Conservation (phyloP, 1,140 invertebrate genomes). For the Apolygus lucorum region DNA sequence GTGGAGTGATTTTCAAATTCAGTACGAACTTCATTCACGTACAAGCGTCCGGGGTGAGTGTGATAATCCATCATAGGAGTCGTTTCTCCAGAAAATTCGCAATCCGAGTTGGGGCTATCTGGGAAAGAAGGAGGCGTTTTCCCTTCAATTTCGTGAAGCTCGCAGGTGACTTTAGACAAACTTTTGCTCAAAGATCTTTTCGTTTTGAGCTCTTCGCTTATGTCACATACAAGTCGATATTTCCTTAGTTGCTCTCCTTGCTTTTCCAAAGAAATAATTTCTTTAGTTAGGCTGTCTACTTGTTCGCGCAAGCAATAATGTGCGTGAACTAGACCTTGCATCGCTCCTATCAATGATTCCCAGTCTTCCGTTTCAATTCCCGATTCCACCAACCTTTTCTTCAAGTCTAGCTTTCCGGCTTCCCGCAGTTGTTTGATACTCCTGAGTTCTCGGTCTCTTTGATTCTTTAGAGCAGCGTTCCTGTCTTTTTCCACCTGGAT, state of each 20-base stretch:
- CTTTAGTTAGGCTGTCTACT: background rate
- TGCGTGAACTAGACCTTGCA: background rate
- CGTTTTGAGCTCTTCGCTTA: background rate
- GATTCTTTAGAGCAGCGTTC: slow-evolving; percentile 65
- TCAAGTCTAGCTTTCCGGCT: slow-evolving; percentile 77
- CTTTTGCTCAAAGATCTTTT: background rate
- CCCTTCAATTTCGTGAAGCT: slow-evolving; percentile 3
- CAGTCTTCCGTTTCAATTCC: slow-evolving; percentile 58
- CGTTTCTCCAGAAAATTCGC: background rate
- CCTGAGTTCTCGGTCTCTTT: slow-evolving; percentile 78
- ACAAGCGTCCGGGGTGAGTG: background rate
- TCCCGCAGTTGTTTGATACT: slow-evolving; percentile 82
- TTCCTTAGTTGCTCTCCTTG: background rate
- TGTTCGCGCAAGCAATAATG: background rate
- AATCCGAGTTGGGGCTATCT: background rate
- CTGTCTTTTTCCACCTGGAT: slow-evolving; percentile 68
- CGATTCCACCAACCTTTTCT: slow-evolving; percentile 80
- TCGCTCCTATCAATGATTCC: background rate
- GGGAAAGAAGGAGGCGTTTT: slow-evolving; percentile 3
- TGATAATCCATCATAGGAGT: background rate
- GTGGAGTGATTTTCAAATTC: background rate
- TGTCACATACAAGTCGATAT: background rate
- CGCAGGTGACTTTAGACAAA: background rate
- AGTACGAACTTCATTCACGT: background rate
- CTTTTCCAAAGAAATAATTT: background rate